A percentile compares a stretch with the other conserved stretches of the same genome.
These are phyloP conservation scores for Channa striata DNA, from an alignment of 2,797 vertebrate genomes.

Conservation along the genomic window DNA sequence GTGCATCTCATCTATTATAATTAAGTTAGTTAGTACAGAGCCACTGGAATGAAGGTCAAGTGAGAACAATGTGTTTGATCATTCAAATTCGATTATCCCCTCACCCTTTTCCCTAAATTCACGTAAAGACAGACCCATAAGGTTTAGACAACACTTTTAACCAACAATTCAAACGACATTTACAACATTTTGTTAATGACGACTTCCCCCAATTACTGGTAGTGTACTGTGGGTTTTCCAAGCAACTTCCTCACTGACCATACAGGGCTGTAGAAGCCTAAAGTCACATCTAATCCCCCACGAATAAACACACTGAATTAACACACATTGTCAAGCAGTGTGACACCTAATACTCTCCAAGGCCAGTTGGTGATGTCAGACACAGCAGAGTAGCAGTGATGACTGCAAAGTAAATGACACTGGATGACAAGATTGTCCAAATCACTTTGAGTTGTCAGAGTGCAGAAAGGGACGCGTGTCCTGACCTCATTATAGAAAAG, in stretches of 20 bases:
- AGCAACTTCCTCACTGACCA: neutral
- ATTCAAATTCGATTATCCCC: no score
- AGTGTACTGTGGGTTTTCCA: no score
- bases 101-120: no score
- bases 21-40: neutral
- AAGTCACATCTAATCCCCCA: constrained; percentile 22
- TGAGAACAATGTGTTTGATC: neutral
- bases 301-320: constrained; percentile 51
- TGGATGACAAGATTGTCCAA: constrained; percentile 15
- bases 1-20: constrained; percentile 17
- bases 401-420: constrained; percentile 15
- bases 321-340: constrained; percentile 20
- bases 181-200: no score
- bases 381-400: constrained; percentile 11
- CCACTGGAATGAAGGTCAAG: neutral
- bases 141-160: no score
- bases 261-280: constrained; percentile 13
- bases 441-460: constrained; percentile 12
- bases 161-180: no score
- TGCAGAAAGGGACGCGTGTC: constrained; percentile 16
- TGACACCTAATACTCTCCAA: constrained; percentile 39
- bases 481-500: constrained; percentile 36
- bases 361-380: constrained; percentile 46
- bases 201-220: no score
- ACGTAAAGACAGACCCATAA: no score